Conservation (phyloP, 1,140 invertebrate species). For the Spodoptera frugiperda region DNA sequence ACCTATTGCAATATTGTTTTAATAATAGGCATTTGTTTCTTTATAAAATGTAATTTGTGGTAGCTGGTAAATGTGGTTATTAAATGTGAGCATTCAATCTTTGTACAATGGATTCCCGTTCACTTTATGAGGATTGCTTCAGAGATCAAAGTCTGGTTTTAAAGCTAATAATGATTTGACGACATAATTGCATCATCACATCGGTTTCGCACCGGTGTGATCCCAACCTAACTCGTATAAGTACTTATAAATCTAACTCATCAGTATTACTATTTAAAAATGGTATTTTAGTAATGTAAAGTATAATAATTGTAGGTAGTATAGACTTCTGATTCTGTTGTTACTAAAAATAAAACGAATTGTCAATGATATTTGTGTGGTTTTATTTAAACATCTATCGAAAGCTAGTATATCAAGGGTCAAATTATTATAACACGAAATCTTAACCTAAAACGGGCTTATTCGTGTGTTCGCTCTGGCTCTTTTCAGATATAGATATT, state of each 20-base stretch:
- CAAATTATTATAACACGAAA: too few relatives aligned
- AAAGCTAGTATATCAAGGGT: too few relatives aligned
- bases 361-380: not conserved
- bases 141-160: not conserved
- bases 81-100: not conserved
- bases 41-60: too few relatives aligned
- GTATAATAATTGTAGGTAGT: not conserved
- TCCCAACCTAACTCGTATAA: constrained; percentile 24
- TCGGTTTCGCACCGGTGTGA: not conserved
- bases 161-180: not conserved
- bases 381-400: not conserved
- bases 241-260: constrained; percentile 33
- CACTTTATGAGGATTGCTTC: not conserved
- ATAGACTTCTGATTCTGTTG: not conserved
- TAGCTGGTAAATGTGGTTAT: not conserved
- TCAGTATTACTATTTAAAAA: constrained; percentile 29
- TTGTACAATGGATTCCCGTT: too few relatives aligned
- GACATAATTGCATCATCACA: not conserved
- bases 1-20: too few relatives aligned
- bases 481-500: too few relatives aligned
- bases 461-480: too few relatives aligned
- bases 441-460: too few relatives aligned
- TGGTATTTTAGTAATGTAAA: constrained; percentile 1
- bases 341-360: constrained; percentile 17
- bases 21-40: too few relatives aligned